A percentile compares a stretch with the other conserved stretches of the same genome.
Conservation (phyloP, 53 echinoderm and acorn worm species). For the Henricia sp. region DNA sequence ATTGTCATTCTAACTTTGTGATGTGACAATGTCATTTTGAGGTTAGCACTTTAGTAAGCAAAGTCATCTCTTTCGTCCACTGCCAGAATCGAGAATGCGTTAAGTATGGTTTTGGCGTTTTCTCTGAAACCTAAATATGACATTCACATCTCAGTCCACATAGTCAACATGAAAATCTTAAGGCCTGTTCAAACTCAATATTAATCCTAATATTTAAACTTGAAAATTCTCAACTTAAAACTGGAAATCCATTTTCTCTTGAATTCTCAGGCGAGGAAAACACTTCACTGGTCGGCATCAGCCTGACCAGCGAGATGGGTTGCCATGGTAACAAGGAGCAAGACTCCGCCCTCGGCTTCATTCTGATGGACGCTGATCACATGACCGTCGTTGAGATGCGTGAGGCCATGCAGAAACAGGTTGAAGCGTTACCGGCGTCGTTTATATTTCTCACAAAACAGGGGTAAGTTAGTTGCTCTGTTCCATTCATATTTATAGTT, state of each 20-base stretch:
- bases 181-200: too few species aligned
- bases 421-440: conserved; percentile 74
- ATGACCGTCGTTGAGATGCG: conserved; percentile 71
- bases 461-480: conserved; percentile 60
- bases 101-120: too few species aligned
- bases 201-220: too few species aligned
- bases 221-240: neutral
- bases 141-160: too few species aligned
- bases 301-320: conserved; percentile 83
- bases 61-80: too few species aligned
- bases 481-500: too few species aligned
- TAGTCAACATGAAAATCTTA: too few species aligned
- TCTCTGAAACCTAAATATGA: too few species aligned
- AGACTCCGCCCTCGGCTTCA: conserved; percentile 80
- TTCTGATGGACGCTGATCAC: conserved; percentile 59
- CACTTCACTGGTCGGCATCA: conserved; percentile 78
- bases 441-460: conserved; percentile 92
- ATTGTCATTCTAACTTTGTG: too few species aligned
- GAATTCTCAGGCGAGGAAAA: conserved; percentile 41
- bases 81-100: too few species aligned
- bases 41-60: too few species aligned
- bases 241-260: neutral
- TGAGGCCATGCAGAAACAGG: conserved; percentile 64
- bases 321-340: conserved; percentile 53
- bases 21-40: too few species aligned